Evolutionary conservation across 1,140 invertebrate species (phyloP).

Genomic region (Helicoverpa zea): DNA sequence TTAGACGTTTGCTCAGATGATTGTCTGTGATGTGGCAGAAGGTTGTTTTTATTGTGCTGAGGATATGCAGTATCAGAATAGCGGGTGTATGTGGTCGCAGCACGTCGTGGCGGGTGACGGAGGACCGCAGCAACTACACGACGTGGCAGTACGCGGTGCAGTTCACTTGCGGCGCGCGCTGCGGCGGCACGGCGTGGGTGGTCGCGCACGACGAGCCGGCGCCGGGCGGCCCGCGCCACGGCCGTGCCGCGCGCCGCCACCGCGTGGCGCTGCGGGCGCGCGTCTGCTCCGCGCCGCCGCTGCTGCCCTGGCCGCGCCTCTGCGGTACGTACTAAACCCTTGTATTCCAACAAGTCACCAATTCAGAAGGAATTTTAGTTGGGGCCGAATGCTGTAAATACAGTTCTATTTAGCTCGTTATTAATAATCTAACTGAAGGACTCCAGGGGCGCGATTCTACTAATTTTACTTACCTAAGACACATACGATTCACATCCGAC

Average conservation of each 20-base stretch:
- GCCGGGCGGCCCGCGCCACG: slow-evolving; percentile 15
- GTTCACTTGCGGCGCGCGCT: slow-evolving; percentile 72
- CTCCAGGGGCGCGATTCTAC: no score
- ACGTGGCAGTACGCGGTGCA: slow-evolving; percentile 69
- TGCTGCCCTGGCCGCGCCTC: slow-evolving; percentile 63
- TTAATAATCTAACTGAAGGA: no score
- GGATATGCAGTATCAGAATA: no score
- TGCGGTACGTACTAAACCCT: slow-evolving; percentile 57
- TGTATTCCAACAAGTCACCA: neutral
- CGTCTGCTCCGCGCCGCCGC: slow-evolving; percentile 57
- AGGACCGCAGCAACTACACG: slow-evolving; percentile 69
- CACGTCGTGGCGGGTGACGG: slow-evolving; percentile 66
- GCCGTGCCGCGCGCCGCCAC: slow-evolving; percentile 33
- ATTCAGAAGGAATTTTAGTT: no score
- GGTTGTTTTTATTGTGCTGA: no score
- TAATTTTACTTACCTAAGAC: no score
- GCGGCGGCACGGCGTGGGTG: slow-evolving; percentile 58
- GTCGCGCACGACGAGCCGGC: slow-evolving; percentile 41
- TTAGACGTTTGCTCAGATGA: no score
- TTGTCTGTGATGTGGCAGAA: no score
- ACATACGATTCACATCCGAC: no score
- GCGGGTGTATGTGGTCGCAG: slow-evolving; percentile 46
- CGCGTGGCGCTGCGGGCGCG: slow-evolving; percentile 19
- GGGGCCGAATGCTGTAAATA: no score
- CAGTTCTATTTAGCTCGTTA: no score